Conservation (phyloP, 30 jellyfish, hydroid and myxozoan genomes). For the Pelagia noctiluca region DNA sequence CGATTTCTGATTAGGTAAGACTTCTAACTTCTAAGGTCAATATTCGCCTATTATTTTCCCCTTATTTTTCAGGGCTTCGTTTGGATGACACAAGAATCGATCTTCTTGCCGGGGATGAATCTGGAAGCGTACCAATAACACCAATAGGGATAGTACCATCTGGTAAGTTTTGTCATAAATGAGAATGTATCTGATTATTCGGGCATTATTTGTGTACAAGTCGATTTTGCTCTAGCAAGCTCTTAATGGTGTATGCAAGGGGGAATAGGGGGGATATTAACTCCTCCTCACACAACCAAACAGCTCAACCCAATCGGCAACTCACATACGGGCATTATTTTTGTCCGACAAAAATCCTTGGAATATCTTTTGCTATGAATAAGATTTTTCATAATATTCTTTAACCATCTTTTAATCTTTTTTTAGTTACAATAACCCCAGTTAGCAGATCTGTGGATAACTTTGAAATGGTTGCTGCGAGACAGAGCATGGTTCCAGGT, state of each 20-base stretch:
- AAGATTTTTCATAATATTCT: background rate
- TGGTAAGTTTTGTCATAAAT: conserved; percentile 72
- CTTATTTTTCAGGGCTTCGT: conserved; percentile 74
- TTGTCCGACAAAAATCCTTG: too few relatives aligned
- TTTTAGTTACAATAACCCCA: conserved; percentile 47
- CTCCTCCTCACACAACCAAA: background rate
- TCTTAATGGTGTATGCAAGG: background rate
- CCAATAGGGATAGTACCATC: conserved; percentile 92
- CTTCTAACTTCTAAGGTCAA: background rate
- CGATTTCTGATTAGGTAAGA: too few relatives aligned
- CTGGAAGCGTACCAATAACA: conserved; percentile 93
- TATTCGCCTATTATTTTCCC: background rate
- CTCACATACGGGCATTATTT: too few relatives aligned
- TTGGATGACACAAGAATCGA: conserved; percentile 93
- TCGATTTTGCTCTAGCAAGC: too few relatives aligned
- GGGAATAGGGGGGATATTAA: background rate
- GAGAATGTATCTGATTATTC: too few relatives aligned
- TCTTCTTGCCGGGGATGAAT: conserved; percentile 86
- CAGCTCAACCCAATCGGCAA: background rate
- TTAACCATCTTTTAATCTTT: background rate
- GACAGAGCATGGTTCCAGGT: conserved; percentile 53
- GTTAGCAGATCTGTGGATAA: conserved; percentile 43
- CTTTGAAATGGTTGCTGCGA: conserved; percentile 34
- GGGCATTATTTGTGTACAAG: too few relatives aligned
- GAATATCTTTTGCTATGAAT: background rate